Percentiles rank a stretch among this genome's conserved stretches.
These are phyloP conservation scores for Tinamus guttatus DNA, from an alignment of 2,113 vertebrate species.

Conservation along the genomic window DNA sequence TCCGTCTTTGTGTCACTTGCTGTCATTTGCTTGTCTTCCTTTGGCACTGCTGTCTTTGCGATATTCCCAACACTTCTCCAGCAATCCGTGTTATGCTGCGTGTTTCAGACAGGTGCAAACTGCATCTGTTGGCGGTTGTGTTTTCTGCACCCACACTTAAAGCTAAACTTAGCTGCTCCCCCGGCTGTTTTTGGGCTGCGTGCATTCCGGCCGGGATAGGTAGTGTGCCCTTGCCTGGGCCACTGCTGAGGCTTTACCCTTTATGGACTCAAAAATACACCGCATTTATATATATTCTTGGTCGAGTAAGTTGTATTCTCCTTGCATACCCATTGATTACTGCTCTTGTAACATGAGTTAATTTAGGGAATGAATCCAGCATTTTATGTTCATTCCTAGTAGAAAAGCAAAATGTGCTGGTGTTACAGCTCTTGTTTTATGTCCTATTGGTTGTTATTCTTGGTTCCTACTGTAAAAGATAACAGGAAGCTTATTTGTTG, in stretches of 20 bases:
- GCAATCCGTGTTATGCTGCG: accelerated
- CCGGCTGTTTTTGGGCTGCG: neutral
- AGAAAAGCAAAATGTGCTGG: neutral
- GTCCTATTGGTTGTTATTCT: neutral
- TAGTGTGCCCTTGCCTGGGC: neutral
- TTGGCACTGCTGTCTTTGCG: neutral
- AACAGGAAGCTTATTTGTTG: neutral
- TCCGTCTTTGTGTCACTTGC: neutral
- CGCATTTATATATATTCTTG: neutral
- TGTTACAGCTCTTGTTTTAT: neutral
- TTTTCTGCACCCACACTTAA: constrained; percentile 23
- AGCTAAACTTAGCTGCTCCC: constrained; percentile 61
- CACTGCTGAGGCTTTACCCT: neutral
- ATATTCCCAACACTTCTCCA: neutral
- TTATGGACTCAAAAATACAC: neutral
- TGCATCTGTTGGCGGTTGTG: constrained; percentile 20
- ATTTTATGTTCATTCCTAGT: neutral
- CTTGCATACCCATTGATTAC: neutral
- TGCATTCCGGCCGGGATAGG: neutral
- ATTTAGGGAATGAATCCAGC: neutral
- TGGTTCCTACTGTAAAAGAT: neutral
- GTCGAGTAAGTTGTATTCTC: neutral
- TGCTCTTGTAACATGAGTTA: neutral
- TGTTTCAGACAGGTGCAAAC: constrained; percentile 36
- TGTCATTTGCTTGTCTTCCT: neutral